These are phyloP conservation scores for Elgaria multicarinata DNA, from an alignment of 2,113 vertebrate genomes.

Conservation along the genomic window DNA sequence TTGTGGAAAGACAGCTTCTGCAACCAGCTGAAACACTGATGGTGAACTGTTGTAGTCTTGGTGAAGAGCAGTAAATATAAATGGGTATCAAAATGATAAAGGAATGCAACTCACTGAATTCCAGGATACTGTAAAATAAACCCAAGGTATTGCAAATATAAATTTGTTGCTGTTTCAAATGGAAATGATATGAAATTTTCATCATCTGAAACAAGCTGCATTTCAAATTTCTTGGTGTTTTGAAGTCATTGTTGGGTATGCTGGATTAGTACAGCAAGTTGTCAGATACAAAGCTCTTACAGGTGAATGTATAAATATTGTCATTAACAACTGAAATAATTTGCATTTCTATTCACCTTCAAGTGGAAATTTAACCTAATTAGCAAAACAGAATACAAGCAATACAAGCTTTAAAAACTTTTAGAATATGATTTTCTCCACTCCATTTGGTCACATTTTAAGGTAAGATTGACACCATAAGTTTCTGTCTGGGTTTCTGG, in stretches of 20 bases:
- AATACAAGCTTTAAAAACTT: not conserved
- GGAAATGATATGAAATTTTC: not conserved
- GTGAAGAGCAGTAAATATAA: not conserved
- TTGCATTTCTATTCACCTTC: not conserved
- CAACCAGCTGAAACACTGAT: not conserved
- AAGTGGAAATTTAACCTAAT: not conserved
- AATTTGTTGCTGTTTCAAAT: not conserved
- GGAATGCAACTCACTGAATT: not conserved
- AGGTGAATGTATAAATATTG: not conserved
- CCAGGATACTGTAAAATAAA: not conserved
- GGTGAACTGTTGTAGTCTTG: not conserved
- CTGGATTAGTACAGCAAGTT: not conserved
- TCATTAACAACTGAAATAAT: not conserved
- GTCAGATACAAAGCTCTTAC: not conserved
- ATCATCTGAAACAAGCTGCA: not conserved
- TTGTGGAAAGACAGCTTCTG: not conserved
- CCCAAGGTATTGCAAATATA: not conserved
- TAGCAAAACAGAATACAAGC: not conserved
- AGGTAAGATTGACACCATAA: not conserved
- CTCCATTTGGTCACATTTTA: not conserved
- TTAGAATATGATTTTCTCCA: not conserved
- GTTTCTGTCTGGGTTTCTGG: not conserved
- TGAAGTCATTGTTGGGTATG: not conserved
- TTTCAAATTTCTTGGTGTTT: not conserved
- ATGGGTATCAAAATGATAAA: not conserved